Conservation (phyloP, 2,797 vertebrate genomes). For the Coilia nasus region DNA sequence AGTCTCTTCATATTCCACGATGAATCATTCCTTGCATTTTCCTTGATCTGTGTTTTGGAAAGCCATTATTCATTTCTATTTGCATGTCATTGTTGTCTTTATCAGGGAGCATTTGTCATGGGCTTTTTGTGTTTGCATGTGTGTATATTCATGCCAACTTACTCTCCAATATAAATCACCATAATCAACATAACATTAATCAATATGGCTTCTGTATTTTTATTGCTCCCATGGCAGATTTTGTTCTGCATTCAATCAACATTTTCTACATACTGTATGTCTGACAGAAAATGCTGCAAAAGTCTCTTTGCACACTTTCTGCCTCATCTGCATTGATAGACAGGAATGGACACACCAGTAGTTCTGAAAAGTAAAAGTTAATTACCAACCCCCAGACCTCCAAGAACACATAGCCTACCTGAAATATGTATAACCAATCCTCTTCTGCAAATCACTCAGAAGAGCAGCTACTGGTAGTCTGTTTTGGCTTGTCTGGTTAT, state of each 20-base stretch:
- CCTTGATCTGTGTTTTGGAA: not conserved
- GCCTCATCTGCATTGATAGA: slow-evolving; percentile 25
- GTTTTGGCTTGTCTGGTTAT: not conserved
- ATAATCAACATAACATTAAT: too few species aligned
- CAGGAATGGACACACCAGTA: too few species aligned
- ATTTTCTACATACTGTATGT: slow-evolving; percentile 9
- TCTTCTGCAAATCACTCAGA: not conserved
- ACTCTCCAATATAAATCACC: slow-evolving; percentile 31
- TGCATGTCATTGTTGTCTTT: slow-evolving; percentile 38
- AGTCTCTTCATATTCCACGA: not conserved
- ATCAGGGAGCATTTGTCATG: slow-evolving; percentile 35
- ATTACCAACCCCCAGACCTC: slow-evolving; percentile 7
- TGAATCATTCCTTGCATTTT: not conserved
- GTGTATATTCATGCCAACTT: slow-evolving; percentile 32
- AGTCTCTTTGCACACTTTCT: slow-evolving; percentile 30
- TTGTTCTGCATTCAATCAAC: not conserved
- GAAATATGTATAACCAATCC: not conserved
- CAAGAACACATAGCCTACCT: too few species aligned
- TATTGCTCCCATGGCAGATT: not conserved
- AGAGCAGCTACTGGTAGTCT: not conserved
- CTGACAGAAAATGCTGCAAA: slow-evolving; percentile 33
- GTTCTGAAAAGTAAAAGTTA: not conserved
- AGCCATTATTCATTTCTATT: slow-evolving; percentile 6
- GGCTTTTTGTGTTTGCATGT: not conserved
- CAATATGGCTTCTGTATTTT: slow-evolving; percentile 27